Evolutionary conservation across 2,113 vertebrate genomes (phyloP).

Genomic region (Empidonax alnorum): DNA sequence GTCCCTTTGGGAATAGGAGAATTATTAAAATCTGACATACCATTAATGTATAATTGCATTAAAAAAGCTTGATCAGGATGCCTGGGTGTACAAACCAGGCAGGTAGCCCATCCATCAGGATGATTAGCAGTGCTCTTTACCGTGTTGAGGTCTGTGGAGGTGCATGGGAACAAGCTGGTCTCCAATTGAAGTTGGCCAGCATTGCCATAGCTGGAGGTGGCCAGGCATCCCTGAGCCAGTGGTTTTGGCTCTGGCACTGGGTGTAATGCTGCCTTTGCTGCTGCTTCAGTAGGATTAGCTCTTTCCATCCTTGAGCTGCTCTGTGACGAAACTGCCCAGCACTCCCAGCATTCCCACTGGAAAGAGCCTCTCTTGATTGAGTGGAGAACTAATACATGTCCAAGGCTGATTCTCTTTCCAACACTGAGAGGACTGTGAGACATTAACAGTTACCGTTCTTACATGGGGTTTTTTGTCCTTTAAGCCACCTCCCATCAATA

Average conservation of each 20-base stretch:
- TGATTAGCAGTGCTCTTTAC: not conserved
- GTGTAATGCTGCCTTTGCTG: not conserved
- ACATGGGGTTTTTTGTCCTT: not conserved
- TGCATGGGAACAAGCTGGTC: rapidly evolving
- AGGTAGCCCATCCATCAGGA: too few species aligned
- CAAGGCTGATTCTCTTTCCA: not conserved
- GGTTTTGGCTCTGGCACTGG: not conserved
- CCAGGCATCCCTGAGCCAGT: not conserved
- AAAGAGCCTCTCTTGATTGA: not conserved
- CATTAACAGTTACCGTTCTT: not conserved
- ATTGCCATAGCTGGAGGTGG: not conserved
- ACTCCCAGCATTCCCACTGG: not conserved
- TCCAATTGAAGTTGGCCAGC: not conserved
- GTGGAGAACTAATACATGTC: not conserved
- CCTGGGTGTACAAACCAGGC: not conserved
- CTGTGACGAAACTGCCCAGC: rapidly evolving
- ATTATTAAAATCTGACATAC: not conserved
- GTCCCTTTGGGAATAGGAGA: not conserved
- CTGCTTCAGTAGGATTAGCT: not conserved
- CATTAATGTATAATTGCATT: not conserved
- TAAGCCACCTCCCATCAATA: not conserved
- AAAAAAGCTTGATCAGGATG: not conserved
- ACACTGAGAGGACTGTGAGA: not conserved
- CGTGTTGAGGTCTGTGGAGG: rapidly evolving
- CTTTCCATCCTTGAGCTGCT: not conserved